Conservation (phyloP, 1,140 invertebrate genomes). For the Pentalonia nigronervosa region DNA sequence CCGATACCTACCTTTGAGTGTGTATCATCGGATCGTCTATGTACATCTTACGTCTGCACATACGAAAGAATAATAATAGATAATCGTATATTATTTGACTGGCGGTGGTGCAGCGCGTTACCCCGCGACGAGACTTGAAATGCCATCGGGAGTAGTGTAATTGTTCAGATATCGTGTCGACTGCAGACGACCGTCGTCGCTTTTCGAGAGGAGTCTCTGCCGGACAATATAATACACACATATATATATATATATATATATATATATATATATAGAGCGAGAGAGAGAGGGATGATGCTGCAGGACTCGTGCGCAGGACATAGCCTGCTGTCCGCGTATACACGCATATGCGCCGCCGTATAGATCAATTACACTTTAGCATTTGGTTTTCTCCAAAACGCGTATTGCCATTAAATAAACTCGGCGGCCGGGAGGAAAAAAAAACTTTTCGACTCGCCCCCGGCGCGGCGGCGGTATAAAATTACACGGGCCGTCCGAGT, state of each 20-base stretch:
- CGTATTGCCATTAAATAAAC: slow-evolving; percentile 21
- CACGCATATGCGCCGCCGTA: no score
- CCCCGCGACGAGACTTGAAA: neutral
- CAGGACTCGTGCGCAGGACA: no score
- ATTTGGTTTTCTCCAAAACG: slow-evolving; percentile 28
- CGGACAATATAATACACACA: neutral
- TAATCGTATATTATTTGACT: no score
- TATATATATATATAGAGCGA: neutral
- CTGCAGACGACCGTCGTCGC: no score
- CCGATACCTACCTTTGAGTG: no score
- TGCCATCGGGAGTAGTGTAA: neutral
- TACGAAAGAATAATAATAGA: no score
- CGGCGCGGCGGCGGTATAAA: neutral
- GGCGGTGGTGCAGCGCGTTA: no score
- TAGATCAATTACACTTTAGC: slow-evolving; percentile 44
- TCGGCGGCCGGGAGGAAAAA: neutral
- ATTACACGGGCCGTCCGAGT: slow-evolving; percentile 39
- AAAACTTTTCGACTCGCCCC: slow-evolving; percentile 33
- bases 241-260: neutral
- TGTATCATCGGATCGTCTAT: neutral
- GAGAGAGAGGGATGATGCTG: neutral
- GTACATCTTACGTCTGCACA: neutral
- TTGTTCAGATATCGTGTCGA: neutral
- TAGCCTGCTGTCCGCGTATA: no score
- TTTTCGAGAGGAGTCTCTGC: neutral